Base-by-base conservation (phyloP, 2,888 invertebrate genomes). In the Epirrhoe alternata region DNA sequence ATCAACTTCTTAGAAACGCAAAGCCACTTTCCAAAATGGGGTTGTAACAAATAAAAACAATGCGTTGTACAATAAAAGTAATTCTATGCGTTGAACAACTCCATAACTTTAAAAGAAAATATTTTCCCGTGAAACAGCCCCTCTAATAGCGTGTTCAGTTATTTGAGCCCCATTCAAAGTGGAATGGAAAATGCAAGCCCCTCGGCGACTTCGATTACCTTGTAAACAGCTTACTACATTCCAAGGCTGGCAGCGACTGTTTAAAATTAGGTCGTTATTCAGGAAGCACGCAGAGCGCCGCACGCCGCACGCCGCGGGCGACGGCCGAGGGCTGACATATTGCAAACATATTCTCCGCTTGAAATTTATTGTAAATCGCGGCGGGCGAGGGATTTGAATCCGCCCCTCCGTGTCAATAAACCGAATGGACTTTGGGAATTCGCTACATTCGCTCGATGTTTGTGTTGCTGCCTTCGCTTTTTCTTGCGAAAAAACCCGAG, bases 361-460 rank as follows among this genome's bases (percentile, higher is more conserved):
- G 87, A 90, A 91, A 89, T 90, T 89, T 91, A 92, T 91, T 90
- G 92, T 90, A 90, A 92, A 90, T 86, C 89, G 89, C 85, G 86
- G 77, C 86, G 64, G 72, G 72, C 86, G 85, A 85, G 87, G 89
- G 88, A 86, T 89, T 88, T 86, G 87, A 87, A 87, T 88, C 77
- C 82, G 76, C 74, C 69, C 73, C 77, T 80, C 64, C 72, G 77
- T 86, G 90, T 90, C 92, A 91, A 91, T 90, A 91, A 89, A 90
- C 87, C 84, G 87, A 91, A 92, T 90, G 86, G 88, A 89, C 83
- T 90, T 90, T 89, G 83, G 82, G 87, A 91, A 89, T 91, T 90
- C 86, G 90, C 91, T 89, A 90, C 92, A 89, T 90, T 88, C 86
- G 84, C 86, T 78, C 84, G 79, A 81, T 89, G 87, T 90, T 90